Base-by-base conservation (phyloP, 2,888 invertebrate species). In the Drosophila silvestris region DNA sequence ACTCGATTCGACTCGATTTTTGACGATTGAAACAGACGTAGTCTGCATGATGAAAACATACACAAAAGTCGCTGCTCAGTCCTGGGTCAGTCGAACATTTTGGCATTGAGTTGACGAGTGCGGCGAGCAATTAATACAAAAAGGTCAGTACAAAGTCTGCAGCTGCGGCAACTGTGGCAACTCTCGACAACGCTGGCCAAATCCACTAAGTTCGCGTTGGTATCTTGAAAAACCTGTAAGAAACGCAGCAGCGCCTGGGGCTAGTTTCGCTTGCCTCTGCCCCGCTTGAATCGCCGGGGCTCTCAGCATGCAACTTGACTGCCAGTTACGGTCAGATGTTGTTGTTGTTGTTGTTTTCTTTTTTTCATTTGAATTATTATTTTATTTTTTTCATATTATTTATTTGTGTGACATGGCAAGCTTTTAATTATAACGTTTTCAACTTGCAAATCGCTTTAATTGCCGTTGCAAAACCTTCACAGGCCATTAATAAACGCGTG, bases 91-190 rank as follows among this genome's bases (percentile, higher is more conserved):
- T 53, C 60, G 59, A 52, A 44, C 47, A 44, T 41, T 67, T 70
- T 77, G 82, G 76, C 82, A 82, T 82, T 84, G 82, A 70, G 30
- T 67, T 44, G 63, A 16, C 22, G 57, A 67, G 68, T 63, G 62
- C 64, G 74, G 52, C 47, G 53, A 64, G 77, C 85, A 85, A 86
- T 86, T 89, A 85, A 85, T 83, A 82, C 85, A 83, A 86, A 47
- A 85, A 85, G 89, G 89, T 85, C 89, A 85, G 65, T 41, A 59
- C 51, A 37, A 41, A 54, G 60, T 19, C 54, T 47, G 53, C 71
- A 70, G 69, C 69, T 58, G 47, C 26, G 56, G 71, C 51, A 60
- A 63, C 68, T 50, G 57, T 64, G 63, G 62, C 68, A 65, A 44
- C 57, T 52, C 61, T 52, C 28, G 70, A 53, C 70, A 54, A 62